phyloP scores from a whole-genome alignment of 1,140 invertebrate species.

The Euura lappo region DNA sequence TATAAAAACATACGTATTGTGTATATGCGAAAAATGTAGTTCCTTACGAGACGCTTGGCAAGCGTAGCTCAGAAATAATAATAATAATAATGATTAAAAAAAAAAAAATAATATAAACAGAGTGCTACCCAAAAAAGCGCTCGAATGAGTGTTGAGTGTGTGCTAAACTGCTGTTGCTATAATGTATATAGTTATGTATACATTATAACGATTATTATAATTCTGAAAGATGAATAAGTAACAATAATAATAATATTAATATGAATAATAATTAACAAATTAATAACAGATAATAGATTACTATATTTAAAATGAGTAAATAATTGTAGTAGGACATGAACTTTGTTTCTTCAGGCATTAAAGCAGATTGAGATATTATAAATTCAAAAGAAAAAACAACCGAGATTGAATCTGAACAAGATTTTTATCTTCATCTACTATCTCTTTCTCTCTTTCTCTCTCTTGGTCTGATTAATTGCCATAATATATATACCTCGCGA shows the following conservation, averaged over 20 bases:
- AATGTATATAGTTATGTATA: conserved; percentile 53
- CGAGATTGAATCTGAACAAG: background rate
- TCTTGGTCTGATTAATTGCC: no score
- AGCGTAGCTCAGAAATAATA: background rate
- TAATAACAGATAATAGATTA: background rate
- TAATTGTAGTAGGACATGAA: background rate
- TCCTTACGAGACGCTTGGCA: conserved; percentile 17
- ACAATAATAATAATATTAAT: background rate
- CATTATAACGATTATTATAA: conserved; percentile 3
- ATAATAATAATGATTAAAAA: background rate
- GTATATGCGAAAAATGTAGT: conserved; percentile 14
- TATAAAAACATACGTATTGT: conserved; percentile 6
- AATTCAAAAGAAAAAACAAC: background rate
- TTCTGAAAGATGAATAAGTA: background rate
- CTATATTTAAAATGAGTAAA: no score
- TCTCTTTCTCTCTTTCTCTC: no score
- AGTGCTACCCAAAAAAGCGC: background rate
- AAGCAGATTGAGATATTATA: no score
- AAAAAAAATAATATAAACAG: background rate
- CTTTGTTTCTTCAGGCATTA: background rate
- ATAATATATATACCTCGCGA: no score
- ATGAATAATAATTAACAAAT: background rate
- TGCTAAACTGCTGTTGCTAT: conserved; percentile 44
- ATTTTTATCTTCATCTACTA: no score
- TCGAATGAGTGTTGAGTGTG: conserved; percentile 12